These are phyloP conservation scores for Monodelphis domestica DNA, from an alignment of 2,797 vertebrate genomes.

Conservation along the genomic window DNA sequence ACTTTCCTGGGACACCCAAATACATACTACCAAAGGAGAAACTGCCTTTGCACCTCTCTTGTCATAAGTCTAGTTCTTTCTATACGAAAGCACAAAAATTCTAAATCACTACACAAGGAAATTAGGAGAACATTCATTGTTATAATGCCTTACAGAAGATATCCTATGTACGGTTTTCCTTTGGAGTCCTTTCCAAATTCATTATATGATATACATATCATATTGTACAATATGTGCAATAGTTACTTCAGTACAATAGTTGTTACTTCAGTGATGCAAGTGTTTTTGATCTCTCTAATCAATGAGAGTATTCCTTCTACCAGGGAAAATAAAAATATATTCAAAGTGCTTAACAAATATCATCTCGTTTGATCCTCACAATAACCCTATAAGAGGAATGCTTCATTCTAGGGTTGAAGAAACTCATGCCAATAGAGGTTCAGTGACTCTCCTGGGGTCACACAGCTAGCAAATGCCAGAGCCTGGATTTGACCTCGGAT, in stretches of 20 bases:
- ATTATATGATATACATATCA: background rate
- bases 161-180: background rate
- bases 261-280: background rate
- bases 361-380: background rate
- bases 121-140: background rate
- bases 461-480: background rate
- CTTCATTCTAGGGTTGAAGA: background rate
- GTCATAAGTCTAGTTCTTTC: conserved; percentile 11
- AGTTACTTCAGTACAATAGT: background rate
- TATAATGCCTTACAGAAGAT: background rate
- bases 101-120: background rate
- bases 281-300: background rate
- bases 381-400: background rate
- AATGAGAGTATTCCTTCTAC: background rate
- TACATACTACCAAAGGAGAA: background rate
- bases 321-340: background rate
- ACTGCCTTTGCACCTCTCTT: background rate
- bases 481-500: background rate
- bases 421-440: background rate
- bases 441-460: background rate
- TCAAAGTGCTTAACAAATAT: background rate
- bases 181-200: background rate
- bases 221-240: background rate
- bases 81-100: background rate
- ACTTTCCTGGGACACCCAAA: conserved; percentile 27